These are phyloP conservation scores for Thunnus maccoyii DNA, from an alignment of 2,113 vertebrate genomes.

Conservation along the genomic window DNA sequence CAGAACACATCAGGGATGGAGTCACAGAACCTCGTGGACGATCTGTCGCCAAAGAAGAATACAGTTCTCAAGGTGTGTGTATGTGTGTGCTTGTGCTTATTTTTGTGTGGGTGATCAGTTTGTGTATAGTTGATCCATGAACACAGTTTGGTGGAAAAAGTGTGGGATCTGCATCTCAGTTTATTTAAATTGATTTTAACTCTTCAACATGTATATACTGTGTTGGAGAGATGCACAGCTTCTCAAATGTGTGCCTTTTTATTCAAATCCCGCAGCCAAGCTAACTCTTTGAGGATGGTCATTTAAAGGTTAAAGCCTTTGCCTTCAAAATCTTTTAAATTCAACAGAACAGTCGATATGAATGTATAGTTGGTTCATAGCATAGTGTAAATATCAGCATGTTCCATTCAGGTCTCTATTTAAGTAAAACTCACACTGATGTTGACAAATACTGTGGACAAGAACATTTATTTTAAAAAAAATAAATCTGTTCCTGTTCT, in stretches of 20 bases:
- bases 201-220: background rate
- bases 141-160: background rate
- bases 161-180: background rate
- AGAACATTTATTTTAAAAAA: background rate
- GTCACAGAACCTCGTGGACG: constrained; percentile 93
- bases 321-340: too few relatives aligned
- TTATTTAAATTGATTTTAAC: background rate
- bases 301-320: too few relatives aligned
- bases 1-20: constrained; percentile 98
- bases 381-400: too few relatives aligned
- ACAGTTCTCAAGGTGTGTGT: constrained; percentile 93
- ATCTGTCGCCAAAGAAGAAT: constrained; percentile 98
- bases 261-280: background rate
- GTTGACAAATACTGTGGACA: background rate
- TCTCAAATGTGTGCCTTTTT: background rate
- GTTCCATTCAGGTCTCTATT: background rate
- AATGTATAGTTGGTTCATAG: too few relatives aligned
- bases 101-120: background rate
- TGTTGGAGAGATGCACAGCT: background rate
- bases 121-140: background rate
- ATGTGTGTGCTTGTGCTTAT: background rate
- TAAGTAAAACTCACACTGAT: background rate
- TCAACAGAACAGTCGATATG: background rate
- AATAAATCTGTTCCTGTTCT: background rate
- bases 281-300: too few relatives aligned